Evolutionary conservation across 2,797 vertebrate species (phyloP), one percentile per base, ranked within the genome.

Genomic region (Periparus ater): DNA sequence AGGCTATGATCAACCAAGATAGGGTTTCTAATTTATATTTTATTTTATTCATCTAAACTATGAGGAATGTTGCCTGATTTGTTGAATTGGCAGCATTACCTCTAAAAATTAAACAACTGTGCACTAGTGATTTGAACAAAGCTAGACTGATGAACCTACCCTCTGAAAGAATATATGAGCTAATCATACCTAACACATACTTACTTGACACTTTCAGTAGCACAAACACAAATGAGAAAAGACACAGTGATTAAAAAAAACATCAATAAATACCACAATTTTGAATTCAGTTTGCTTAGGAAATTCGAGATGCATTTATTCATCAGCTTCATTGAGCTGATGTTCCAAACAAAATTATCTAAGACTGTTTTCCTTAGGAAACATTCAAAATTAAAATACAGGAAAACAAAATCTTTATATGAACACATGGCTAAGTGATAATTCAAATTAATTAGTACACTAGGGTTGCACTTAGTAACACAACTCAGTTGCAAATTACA

Each of bases 371-470:
- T 86, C 78, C 50, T 89, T 89, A 84, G 79, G 83, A 96, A 92
- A 85, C 78, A 55, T 53, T 84, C 44, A 60, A 72, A 88, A 67
- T 84, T 78, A 79, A 94, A 90, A 94, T 85, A 74, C 55, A 81
- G 48, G 51, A 58, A 76, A 95, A 77, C 26, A 78, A 90, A 76
- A 61, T 82, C 63, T 91, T 88, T 73, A 55, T 13, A 86, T 60
- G 63, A 95, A 85, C 34, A 73, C n/a, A 71, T 32, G 17, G n/a
- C 51, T 88, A 89, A 78, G 61, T 68, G 76, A 88, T 81, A 91
- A 74, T 75, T 79, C 51, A 88, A 94, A 72, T 94, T 93, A 95
- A 94, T 94, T 86, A 94, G 82, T 86, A 89, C 73, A 89, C 44
- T 32, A 57, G 85, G 85, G 55, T 73, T 70, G 23, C 29, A 78